Evolutionary conservation across 2,797 vertebrate genomes (phyloP).

Genomic region (Eleutherodactylus coqui): DNA sequence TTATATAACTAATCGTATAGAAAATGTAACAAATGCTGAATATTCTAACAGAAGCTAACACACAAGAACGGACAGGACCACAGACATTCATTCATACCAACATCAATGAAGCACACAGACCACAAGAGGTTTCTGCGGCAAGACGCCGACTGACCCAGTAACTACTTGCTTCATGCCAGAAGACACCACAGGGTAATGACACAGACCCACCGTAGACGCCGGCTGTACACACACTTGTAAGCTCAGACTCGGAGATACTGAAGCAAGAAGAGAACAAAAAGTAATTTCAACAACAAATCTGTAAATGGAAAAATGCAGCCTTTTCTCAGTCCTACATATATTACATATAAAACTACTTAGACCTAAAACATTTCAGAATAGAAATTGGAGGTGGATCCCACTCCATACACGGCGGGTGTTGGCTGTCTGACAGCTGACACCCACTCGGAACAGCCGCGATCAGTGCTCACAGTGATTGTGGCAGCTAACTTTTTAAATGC

Average conservation of each 20-base stretch:
- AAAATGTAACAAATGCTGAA: background rate
- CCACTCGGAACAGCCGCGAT: too few species aligned
- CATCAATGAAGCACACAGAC: background rate
- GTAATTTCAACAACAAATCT: background rate
- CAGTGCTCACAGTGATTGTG: too few species aligned
- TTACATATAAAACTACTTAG: too few species aligned
- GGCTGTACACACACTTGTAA: background rate
- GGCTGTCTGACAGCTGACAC: too few species aligned
- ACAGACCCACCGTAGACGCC: background rate
- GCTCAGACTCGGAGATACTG: too few species aligned
- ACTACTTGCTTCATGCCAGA: constrained; percentile 17
- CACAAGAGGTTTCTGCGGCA: constrained; percentile 44
- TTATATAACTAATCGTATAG: background rate
- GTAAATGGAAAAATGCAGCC: too few species aligned
- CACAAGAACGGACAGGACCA: background rate
- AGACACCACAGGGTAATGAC: constrained; percentile 9
- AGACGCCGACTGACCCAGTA: constrained; percentile 23
- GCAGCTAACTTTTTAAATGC: too few species aligned
- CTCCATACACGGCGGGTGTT: too few species aligned
- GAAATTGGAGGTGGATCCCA: too few species aligned
- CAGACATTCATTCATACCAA: background rate
- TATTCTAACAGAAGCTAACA: background rate
- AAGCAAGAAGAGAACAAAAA: too few species aligned
- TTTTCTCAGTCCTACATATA: background rate
- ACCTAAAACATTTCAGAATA: too few species aligned